Base-by-base conservation (phyloP, 2,888 invertebrate species). In the Cheilosia vulpina region DNA sequence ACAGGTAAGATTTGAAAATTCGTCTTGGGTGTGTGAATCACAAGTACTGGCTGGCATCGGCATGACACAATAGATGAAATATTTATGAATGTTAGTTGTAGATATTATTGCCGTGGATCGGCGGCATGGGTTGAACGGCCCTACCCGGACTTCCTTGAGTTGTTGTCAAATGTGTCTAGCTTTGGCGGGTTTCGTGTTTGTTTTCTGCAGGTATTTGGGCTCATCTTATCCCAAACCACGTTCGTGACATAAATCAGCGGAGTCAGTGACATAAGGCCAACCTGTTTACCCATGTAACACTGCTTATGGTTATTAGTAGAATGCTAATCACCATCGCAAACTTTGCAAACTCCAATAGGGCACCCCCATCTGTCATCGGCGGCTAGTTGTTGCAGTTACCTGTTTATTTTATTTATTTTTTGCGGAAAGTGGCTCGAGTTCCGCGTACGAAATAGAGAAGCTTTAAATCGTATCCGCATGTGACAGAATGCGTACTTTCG, bases 61-160 rank as follows among this genome's bases (percentile, higher is more conserved):
- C 76, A 81, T 85, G 85, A 85, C 85, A 85, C 85, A 80, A 85
- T 85, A 77, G 85, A 81, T 77, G 71, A 85, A 81, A 81, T 81
- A 85, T 85, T 85, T 72, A 81, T 81, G 76, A 81, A 72, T 79
- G 66, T 65, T 75, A 53, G 79, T 62, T 43, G 75, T n/a, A 53
- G 34, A 50, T 19, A 21, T 73, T 19, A 21, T 73, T 6, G 17
- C 17, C 7, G 45, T 47, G 50, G 52, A n/a, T 69, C 11, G 21
- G 31, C 11, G 19, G 27, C 50, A 27, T 45, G 80, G 60, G 85
- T 85, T 85, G 76, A 81, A 81, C 85, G 85, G 81, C 81, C 85
- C 72, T 55, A 85, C 76, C 85, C 85, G 85, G 85, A 85, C 85
- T 85, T 81, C 85, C 85, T 85, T 81, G 85, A 63, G 71, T 72